Percentiles rank a stretch among this genome's conserved stretches.
Conservation (phyloP, 2,888 invertebrate genomes). For the Brachypalpus laphriformis region DNA sequence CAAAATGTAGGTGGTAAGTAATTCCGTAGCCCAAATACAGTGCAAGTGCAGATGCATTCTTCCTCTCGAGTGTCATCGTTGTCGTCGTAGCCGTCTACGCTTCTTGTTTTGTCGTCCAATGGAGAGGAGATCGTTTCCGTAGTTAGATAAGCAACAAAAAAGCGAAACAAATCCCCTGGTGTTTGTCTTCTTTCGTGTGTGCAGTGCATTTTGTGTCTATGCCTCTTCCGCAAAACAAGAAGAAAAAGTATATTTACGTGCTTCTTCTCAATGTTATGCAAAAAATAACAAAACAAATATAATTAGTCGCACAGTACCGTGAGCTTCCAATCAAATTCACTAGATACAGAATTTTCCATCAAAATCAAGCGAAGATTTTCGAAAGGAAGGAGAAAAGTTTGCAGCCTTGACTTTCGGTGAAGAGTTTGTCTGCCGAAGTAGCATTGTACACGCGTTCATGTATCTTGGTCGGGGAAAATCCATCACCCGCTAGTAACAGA, state of each 20-base stretch:
- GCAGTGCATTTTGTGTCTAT: slow-evolving; percentile 30
- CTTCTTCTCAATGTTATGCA: slow-evolving; percentile 46
- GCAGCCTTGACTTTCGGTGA: slow-evolving; percentile 28
- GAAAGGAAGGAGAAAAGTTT: not conserved
- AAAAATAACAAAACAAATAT: slow-evolving; percentile 50
- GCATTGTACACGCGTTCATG: slow-evolving; percentile 20
- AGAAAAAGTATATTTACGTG: slow-evolving; percentile 35
- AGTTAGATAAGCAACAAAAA: slow-evolving; percentile 67
- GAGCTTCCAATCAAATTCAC: slow-evolving; percentile 59
- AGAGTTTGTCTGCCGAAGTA: not conserved
- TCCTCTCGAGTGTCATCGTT: slow-evolving; percentile 46
- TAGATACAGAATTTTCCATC: slow-evolving; percentile 69
- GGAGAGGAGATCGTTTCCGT: slow-evolving; percentile 48
- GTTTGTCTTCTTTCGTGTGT: slow-evolving; percentile 6
- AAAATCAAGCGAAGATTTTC: not conserved
- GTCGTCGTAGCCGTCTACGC: slow-evolving; percentile 22
- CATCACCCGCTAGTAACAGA: slow-evolving; percentile 1
- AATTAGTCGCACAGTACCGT: slow-evolving; percentile 51
- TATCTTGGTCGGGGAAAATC: slow-evolving; percentile 16
- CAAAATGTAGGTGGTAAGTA: slow-evolving; percentile 55
- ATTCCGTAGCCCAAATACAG: slow-evolving; percentile 18
- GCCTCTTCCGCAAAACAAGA: slow-evolving; percentile 32
- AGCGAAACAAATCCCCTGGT: slow-evolving; percentile 14
- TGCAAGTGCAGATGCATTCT: slow-evolving; percentile 59
- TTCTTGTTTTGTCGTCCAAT: slow-evolving; percentile 58